These are phyloP conservation scores for Coenonympha arcania DNA, from an alignment of 2,888 invertebrate species.

Conservation along the genomic window DNA sequence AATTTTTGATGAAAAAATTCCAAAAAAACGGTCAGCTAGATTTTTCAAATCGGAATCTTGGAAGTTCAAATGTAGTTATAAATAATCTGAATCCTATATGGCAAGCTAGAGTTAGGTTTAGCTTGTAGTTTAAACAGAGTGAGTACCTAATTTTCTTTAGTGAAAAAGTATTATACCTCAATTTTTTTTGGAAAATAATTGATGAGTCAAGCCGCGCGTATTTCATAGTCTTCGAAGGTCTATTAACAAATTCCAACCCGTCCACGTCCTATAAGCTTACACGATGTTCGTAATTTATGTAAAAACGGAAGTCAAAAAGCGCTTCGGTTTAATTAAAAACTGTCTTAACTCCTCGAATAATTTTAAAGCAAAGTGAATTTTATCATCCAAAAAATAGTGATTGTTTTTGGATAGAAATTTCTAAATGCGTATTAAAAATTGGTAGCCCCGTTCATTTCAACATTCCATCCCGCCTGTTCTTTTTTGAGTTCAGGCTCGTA, in stretches of 20 bases:
- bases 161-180: no score
- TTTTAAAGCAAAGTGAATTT: slow-evolving; percentile 36
- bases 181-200: no score
- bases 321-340: slow-evolving; percentile 26
- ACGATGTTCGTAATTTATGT: slow-evolving; percentile 31
- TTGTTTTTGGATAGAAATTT: slow-evolving; percentile 37
- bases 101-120: no score
- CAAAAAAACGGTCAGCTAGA: no score
- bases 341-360: slow-evolving; percentile 21
- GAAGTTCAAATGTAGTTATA: no score
- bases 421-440: slow-evolving; percentile 54
- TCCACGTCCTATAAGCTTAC: slow-evolving; percentile 13
- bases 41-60: no score
- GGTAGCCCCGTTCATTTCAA: slow-evolving; percentile 63
- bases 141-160: no score
- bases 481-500: slow-evolving; percentile 62
- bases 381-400: slow-evolving; percentile 38
- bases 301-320: slow-evolving; percentile 41
- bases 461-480: slow-evolving; percentile 58
- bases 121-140: no score
- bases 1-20: no score
- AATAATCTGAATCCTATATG: no score
- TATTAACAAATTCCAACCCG: slow-evolving; percentile 22
- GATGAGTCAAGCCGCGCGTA: no score
- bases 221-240: slow-evolving; percentile 3